phyloP scores from a whole-genome alignment of 2,113 vertebrate genomes.

The Lophura nycthemera region DNA sequence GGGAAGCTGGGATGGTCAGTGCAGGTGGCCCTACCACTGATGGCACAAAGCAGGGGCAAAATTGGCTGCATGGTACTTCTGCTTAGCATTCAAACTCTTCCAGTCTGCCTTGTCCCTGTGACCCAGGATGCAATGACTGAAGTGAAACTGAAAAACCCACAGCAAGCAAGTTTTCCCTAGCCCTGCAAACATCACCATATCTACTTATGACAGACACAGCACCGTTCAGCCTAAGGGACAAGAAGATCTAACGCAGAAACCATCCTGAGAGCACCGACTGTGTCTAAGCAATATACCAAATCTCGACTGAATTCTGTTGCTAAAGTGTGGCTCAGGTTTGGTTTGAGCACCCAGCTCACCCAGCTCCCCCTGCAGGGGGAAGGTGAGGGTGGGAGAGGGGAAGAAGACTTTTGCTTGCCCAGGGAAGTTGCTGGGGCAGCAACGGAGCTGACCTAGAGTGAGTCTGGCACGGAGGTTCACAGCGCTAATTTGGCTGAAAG shows the following conservation, averaged over 20 bases:
- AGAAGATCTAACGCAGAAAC: background rate
- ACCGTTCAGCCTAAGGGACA: background rate
- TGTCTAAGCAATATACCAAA: background rate
- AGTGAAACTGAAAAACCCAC: background rate
- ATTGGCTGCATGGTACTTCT: background rate
- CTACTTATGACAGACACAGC: background rate
- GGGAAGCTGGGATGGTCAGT: background rate
- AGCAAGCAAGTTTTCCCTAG: background rate
- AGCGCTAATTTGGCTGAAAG: background rate
- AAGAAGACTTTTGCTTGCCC: background rate
- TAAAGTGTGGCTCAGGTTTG: background rate
- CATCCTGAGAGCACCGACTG: background rate
- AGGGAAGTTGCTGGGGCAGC: background rate
- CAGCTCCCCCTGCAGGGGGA: background rate
- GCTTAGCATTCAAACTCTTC: background rate
- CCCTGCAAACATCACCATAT: fast-evolving
- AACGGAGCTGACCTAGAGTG: background rate
- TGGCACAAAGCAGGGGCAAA: background rate
- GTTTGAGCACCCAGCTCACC: background rate
- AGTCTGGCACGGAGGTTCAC: background rate
- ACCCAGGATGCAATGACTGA: background rate
- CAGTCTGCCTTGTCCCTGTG: background rate
- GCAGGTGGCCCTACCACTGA: background rate
- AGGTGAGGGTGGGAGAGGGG: background rate
- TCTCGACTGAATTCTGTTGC: background rate